Evolutionary conservation across 2,888 invertebrate genomes (phyloP).

Genomic region (Hydriomena furcata): DNA sequence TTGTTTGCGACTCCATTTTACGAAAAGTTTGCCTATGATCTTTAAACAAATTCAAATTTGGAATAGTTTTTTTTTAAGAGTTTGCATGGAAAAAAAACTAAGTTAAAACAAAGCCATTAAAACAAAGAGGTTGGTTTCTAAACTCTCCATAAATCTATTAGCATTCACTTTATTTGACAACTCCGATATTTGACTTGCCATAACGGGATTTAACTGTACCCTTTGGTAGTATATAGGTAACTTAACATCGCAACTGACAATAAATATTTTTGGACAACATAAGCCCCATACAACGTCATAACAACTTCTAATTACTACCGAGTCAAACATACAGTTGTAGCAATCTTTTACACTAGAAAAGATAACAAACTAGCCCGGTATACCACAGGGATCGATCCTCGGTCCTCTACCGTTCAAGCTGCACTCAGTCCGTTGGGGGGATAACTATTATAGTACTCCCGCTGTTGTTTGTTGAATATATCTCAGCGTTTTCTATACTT

Average conservation of each 20-base stretch:
- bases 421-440: slow-evolving; percentile 72
- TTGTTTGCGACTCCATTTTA: too few species aligned
- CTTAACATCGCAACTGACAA: slow-evolving; percentile 1
- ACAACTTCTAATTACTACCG: background rate
- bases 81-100: too few species aligned
- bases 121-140: too few species aligned
- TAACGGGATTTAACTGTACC: slow-evolving; percentile 1
- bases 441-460: slow-evolving; percentile 75
- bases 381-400: slow-evolving; percentile 30
- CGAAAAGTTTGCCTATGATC: too few species aligned
- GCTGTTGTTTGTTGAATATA: slow-evolving; percentile 66
- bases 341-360: slow-evolving; percentile 9
- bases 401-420: slow-evolving; percentile 23
- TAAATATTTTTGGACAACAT: slow-evolving; percentile 3
- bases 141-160: too few species aligned
- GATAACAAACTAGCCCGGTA: slow-evolving; percentile 8
- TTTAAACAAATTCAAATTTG: too few species aligned
- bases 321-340: background rate
- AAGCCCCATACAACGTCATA: slow-evolving; percentile 3
- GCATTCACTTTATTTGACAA: background rate
- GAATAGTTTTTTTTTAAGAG: too few species aligned
- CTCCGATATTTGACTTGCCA: background rate
- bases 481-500: slow-evolving; percentile 64
- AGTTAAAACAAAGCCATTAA: background rate
- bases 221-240: slow-evolving; percentile 13